A percentile compares a stretch with the other conserved stretches of the same genome.
Conservation (phyloP, 2,888 invertebrate species). For the Trissolcus brochymenae region DNA sequence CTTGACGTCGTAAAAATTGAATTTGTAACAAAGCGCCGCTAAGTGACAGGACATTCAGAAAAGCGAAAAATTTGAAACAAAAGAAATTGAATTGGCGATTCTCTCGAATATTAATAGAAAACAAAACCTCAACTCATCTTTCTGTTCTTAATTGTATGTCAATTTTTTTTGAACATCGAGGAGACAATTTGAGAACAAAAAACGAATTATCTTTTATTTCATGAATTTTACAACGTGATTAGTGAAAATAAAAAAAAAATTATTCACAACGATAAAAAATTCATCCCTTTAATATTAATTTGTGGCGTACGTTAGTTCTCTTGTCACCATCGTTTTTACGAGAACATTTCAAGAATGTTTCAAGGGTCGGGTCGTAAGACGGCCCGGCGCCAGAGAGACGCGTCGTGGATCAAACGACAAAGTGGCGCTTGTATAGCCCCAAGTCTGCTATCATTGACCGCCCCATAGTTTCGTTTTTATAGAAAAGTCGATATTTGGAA, state of each 20-base stretch:
- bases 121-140: no score
- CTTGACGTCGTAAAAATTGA: conserved; percentile 30
- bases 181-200: no score
- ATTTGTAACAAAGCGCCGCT: conserved; percentile 4
- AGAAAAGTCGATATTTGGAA: conserved; percentile 34
- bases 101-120: no score
- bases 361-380: conserved; percentile 35
- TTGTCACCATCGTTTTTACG: conserved; percentile 39
- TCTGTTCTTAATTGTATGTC: no score
- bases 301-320: conserved; percentile 18
- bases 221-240: no score
- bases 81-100: neutral
- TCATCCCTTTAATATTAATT: neutral
- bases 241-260: no score
- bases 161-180: no score
- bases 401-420: conserved; percentile 50
- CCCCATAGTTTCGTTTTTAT: conserved; percentile 25
- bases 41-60: no score
- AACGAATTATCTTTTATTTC: no score
- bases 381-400: conserved; percentile 48
- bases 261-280: no score
- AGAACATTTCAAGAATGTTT: conserved; percentile 8
- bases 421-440: conserved; percentile 38
- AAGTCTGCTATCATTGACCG: conserved; percentile 38
- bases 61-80: neutral